Evolutionary conservation across 2,797 vertebrate species (phyloP).

Genomic region (Tarsius wallacei): DNA sequence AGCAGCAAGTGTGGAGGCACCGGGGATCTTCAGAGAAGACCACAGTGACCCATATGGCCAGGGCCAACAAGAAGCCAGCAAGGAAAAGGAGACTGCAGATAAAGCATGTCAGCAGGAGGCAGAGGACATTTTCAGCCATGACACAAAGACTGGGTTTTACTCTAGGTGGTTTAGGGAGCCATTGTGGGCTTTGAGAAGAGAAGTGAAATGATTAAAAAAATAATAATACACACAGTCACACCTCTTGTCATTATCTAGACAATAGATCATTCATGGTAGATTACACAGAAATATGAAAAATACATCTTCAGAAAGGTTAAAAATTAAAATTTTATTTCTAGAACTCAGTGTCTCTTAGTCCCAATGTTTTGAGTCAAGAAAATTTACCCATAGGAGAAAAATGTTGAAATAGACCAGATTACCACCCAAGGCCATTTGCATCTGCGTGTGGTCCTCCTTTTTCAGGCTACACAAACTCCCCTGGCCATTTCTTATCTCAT

Average conservation of each 20-base stretch:
- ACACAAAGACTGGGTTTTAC: not conserved
- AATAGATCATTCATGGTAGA: not conserved
- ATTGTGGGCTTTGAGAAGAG: not conserved
- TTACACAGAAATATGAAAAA: not conserved
- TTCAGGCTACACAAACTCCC: not conserved
- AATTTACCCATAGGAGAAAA: not conserved
- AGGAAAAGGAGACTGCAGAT: not conserved
- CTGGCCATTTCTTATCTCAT: not conserved
- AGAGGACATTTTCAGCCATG: fast-evolving
- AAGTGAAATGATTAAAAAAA: not conserved
- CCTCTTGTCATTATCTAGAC: not conserved
- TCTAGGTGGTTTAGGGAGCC: not conserved
- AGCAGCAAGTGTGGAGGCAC: not conserved
- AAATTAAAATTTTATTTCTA: not conserved
- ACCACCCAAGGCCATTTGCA: not conserved
- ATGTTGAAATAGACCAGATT: not conserved
- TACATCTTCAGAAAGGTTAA: not conserved
- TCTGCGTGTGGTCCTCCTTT: not conserved
- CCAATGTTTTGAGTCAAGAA: not conserved
- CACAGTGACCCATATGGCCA: not conserved
- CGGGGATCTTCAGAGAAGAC: not conserved
- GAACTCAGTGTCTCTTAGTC: not conserved
- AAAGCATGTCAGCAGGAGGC: fast-evolving
- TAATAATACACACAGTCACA: not conserved
- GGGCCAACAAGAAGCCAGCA: not conserved